Conservation (phyloP, 2,888 invertebrate species). For the Esperia sulphurella region DNA sequence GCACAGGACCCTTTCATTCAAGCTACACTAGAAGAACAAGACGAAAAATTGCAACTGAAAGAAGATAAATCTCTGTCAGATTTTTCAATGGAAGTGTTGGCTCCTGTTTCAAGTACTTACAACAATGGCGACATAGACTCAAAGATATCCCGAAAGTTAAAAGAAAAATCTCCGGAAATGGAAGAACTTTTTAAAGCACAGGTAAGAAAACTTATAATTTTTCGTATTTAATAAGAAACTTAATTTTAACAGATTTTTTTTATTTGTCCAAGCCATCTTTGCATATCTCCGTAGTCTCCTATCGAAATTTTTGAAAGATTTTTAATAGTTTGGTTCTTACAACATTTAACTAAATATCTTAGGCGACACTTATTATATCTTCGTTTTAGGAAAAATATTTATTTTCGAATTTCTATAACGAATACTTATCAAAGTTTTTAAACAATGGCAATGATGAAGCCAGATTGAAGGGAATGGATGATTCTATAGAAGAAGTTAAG, state of each 20-base stretch:
- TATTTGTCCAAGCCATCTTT: background rate
- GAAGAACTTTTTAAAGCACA: constrained; percentile 24
- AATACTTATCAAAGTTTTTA: background rate
- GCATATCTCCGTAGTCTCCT: too few species aligned
- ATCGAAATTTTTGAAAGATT: too few species aligned
- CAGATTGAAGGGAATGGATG: background rate
- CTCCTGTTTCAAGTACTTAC: constrained; percentile 7
- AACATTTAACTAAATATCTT: too few species aligned
- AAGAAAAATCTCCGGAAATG: constrained; percentile 20
- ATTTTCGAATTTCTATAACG: background rate
- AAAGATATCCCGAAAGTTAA: constrained; percentile 13
- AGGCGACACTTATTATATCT: background rate
- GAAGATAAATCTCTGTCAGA: constrained; percentile 54
- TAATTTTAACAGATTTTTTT: background rate
- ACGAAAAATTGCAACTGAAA: constrained; percentile 8
- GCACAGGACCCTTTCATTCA: background rate
- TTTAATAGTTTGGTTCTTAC: background rate
- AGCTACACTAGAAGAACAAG: background rate
- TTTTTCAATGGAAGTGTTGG: constrained; percentile 43
- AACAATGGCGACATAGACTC: constrained; percentile 11
- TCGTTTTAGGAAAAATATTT: constrained; percentile 28
- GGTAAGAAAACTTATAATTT: constrained; percentile 23
- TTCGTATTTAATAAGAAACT: background rate
- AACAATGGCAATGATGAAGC: background rate
- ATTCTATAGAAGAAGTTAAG: background rate